Conservation (phyloP, 2,888 invertebrate species). For the Acronicta psi region DNA sequence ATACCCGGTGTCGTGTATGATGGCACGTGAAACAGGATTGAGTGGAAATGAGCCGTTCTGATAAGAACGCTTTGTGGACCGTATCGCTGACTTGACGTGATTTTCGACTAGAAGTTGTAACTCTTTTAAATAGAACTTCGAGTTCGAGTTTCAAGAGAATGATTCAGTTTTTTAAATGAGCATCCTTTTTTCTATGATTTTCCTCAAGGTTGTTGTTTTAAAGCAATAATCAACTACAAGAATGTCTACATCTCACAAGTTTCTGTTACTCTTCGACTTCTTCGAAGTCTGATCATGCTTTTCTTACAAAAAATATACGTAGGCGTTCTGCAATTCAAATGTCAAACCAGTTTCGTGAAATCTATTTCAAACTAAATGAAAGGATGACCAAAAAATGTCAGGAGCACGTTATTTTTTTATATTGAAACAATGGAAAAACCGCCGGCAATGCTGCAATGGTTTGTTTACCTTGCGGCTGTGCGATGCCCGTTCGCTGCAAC, state of each 20-base stretch:
- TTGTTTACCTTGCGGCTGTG: slow-evolving; percentile 77
- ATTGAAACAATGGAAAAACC: slow-evolving; percentile 57
- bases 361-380: slow-evolving; percentile 15
- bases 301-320: background rate
- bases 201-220: too few species aligned
- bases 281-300: background rate
- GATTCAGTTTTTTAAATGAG: background rate
- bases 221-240: too few species aligned
- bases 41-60: slow-evolving; percentile 81
- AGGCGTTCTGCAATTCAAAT: slow-evolving; percentile 1
- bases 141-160: too few species aligned
- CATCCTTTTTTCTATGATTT: background rate
- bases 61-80: slow-evolving; percentile 72
- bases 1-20: slow-evolving; percentile 65
- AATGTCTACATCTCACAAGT: too few species aligned
- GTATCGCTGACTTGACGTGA: slow-evolving; percentile 50
- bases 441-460: slow-evolving; percentile 61
- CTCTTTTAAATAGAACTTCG: slow-evolving; percentile 9
- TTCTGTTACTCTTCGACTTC: too few species aligned
- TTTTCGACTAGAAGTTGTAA: slow-evolving; percentile 35
- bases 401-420: slow-evolving; percentile 52
- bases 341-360: slow-evolving; percentile 9
- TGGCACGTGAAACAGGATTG: slow-evolving; percentile 76
- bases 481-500: slow-evolving; percentile 71
- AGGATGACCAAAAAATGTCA: slow-evolving; percentile 45